Evolutionary conservation across 1,140 invertebrate genomes (phyloP).

Genomic region (Lineus longissimus): DNA sequence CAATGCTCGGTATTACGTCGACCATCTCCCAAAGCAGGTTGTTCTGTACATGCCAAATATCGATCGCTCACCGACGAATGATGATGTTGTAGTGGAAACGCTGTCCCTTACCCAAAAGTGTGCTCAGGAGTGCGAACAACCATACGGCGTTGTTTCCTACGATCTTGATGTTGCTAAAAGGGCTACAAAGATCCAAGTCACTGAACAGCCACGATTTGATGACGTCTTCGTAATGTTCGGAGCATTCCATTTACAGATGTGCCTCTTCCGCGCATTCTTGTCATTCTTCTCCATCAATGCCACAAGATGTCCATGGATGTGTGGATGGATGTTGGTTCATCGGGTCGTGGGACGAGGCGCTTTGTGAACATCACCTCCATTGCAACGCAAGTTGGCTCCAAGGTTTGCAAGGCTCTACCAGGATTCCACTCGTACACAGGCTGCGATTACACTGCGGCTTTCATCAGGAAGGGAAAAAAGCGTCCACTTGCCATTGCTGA

Average conservation of each 20-base stretch:
- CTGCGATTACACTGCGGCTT: slow-evolving; percentile 14
- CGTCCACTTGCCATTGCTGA: neutral
- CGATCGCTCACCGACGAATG: slow-evolving; percentile 9
- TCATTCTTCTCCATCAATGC: neutral
- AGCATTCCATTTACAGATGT: slow-evolving; percentile 54
- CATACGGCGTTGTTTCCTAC: slow-evolving; percentile 43
- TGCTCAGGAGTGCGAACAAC: slow-evolving; percentile 31
- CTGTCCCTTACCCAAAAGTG: slow-evolving; percentile 38
- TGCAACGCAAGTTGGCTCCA: neutral
- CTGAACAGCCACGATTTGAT: slow-evolving; percentile 39
- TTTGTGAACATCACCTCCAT: slow-evolving; percentile 8
- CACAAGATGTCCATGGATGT: neutral
- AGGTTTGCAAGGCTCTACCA: slow-evolving; percentile 9
- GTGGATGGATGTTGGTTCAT: slow-evolving; percentile 14
- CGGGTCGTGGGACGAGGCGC: slow-evolving; percentile 4
- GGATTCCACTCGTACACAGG: slow-evolving; percentile 16
- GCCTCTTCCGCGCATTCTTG: slow-evolving; percentile 53
- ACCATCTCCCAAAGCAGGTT: slow-evolving; percentile 7
- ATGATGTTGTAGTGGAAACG: slow-evolving; percentile 45
- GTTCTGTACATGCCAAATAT: slow-evolving; percentile 19
- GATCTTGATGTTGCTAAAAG: slow-evolving; percentile 51
- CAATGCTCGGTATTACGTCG: neutral
- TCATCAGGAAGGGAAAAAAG: slow-evolving; percentile 12
- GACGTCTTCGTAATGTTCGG: slow-evolving; percentile 56
- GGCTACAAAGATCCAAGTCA: slow-evolving; percentile 45